Evolutionary conservation across 2,797 vertebrate genomes (phyloP), one percentile per base, ranked within the genome.

Genomic region (Danio kyathit): DNA sequence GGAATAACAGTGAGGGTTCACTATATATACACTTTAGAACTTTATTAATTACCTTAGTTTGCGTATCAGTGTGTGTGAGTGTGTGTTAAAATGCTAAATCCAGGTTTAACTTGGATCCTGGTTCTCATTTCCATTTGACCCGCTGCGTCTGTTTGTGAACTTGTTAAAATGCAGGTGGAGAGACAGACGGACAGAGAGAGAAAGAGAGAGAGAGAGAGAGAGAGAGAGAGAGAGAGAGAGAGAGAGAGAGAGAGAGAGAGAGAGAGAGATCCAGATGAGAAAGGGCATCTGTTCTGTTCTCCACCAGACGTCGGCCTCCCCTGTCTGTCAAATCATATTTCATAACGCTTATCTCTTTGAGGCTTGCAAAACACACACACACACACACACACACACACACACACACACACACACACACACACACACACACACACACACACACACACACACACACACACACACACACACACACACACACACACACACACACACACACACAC

Each of bases 281-380:
- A 60, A 52, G 65, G 43, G 76, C 74, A 76, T 76, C 74, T 56
- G 61, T 66, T 66, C 61, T 29, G 12, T 41, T 76, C 49, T 76
- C 74, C 49, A 54, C 17, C 61, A 76, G 49, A 66, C 40, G 40
- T 54, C n/a, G 13, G 74, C 43, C 48, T 64, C 70, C 21, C 72
- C 70, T 72, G 38, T 51, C 38, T 64, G 38, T 66, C 74, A 76
- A 54, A 57, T 76, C 40, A 44, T 57, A 66, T 66, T 56, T 52
- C 51, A 76, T 43, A 76, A 54, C 17, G 64, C 48, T 65, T 76
- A 41, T 71, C 16, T 71, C 52, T 70, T 41, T n/a, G 38, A 6
- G 13, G 7, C 19, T 52, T 52, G 11, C 60, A 44, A 65, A 63
- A n/a, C n/a, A n/a, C n/a, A n/a, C n/a, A n/a, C n/a, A n/a, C n/a